These are phyloP conservation scores for Stigmatopora argus DNA, from an alignment of 2,113 vertebrate species.

Conservation along the genomic window DNA sequence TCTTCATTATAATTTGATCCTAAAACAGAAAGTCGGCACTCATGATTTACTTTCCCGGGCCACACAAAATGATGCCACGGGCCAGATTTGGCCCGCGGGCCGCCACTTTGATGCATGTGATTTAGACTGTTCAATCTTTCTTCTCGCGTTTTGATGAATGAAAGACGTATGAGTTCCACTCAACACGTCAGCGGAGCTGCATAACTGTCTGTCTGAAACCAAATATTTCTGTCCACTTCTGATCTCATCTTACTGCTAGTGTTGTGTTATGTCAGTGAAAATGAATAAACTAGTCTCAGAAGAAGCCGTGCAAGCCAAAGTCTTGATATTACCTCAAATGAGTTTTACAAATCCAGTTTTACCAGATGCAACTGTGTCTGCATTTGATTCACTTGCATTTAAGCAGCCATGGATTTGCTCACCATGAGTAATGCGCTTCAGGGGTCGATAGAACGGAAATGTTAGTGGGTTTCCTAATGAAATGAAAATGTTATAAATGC, in stretches of 20 bases:
- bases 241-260: not conserved
- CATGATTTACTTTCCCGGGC: too few species aligned
- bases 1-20: too few species aligned
- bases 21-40: too few species aligned
- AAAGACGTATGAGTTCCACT: too few species aligned
- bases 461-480: slow-evolving; percentile 6
- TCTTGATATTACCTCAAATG: not conserved
- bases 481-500: slow-evolving; percentile 1
- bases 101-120: too few species aligned
- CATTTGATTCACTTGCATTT: slow-evolving; percentile 2
- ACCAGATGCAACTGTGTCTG: not conserved
- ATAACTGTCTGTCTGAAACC: not conserved
- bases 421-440: slow-evolving; percentile 2
- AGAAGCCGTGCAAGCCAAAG: not conserved
- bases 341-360: not conserved
- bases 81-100: too few species aligned
- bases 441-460: not conserved
- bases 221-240: not conserved
- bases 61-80: too few species aligned
- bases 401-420: not conserved
- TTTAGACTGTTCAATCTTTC: too few species aligned
- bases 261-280: not conserved
- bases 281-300: not conserved
- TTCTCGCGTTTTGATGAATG: too few species aligned
- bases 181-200: not conserved